Evolutionary conservation across 2,797 vertebrate species (phyloP), one percentile per base, ranked within the genome.

Genomic region (Naso thynnoides): DNA sequence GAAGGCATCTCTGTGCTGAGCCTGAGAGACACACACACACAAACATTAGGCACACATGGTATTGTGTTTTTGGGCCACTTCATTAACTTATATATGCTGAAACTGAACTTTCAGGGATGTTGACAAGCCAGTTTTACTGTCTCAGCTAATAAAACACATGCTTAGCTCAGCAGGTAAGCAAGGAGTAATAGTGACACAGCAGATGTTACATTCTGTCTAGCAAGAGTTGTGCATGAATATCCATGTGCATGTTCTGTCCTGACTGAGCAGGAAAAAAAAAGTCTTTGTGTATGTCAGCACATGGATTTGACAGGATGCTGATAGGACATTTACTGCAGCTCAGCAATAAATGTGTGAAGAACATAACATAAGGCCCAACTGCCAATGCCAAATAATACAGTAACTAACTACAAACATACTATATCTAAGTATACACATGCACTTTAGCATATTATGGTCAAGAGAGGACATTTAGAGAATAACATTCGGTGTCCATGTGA

Each of bases 1-100:
- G 88, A 99, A 99, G 0, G 96, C 82, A 54, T 98, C 97, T 89
- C 96, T 95, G 76, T 96, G 96, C 78, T 97, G 96, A 42, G 97
- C 97, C 98, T 99, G 80, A 53, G 67, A 88, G 18, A 89, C 23
- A 31, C 5, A 75, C 48, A 90, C 74, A 5, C 6, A 14, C 3
- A 8, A 36, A 73, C 56, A 81, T 10, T 65, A 0, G 68, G n/a
- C 2, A 29, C 8, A 49, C 15, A 53, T 64, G 60, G 33, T 18
- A 63, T 24, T 52, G 11, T 39, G n/a, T 14, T 11, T 26, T 67
- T 65, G 18, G 8, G 24, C 16, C 3, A 13, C 1, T 65, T 7
- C 10, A 27, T 55, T 31, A 19, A 50, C 24, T 47, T 36, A 9
- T 13, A 36, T 9, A 56, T 36, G 23, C 21, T 50, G 13, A 57